These are phyloP conservation scores for Fistularia commersonii DNA, from an alignment of 2,797 vertebrate species.

Conservation along the genomic window DNA sequence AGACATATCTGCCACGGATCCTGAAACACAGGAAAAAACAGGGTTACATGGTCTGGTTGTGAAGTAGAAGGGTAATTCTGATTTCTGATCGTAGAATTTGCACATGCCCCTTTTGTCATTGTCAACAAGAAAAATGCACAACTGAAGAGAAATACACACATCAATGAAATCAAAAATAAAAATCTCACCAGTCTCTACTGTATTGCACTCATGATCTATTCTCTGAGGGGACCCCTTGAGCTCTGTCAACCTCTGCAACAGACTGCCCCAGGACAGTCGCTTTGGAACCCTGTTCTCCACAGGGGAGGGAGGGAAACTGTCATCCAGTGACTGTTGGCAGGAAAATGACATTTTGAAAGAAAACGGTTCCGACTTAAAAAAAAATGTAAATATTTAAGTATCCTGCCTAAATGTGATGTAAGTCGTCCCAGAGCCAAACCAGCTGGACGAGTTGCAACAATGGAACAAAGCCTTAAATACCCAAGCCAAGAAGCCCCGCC, in stretches of 20 bases:
- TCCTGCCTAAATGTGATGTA: too few species aligned
- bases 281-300: slow-evolving; percentile 48
- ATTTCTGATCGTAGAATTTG: too few species aligned
- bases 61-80: too few species aligned
- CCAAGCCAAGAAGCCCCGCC: slow-evolving; percentile 27
- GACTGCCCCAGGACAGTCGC: slow-evolving; percentile 74
- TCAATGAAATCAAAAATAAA: slow-evolving; percentile 14
- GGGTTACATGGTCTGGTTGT: neutral
- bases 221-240: slow-evolving; percentile 72
- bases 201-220: slow-evolving; percentile 33
- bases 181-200: slow-evolving; percentile 53
- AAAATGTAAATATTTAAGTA: neutral
- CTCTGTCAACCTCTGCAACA: slow-evolving; percentile 74
- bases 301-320: slow-evolving; percentile 63
- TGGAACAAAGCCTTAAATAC: slow-evolving; percentile 66
- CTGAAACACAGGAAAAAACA: slow-evolving; percentile 51
- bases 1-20: slow-evolving; percentile 75
- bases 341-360: slow-evolving; percentile 49
- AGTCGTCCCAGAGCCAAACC: slow-evolving; percentile 2
- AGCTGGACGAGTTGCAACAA: slow-evolving; percentile 54
- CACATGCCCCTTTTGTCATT: too few species aligned
- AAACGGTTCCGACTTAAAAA: neutral
- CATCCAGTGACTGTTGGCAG: slow-evolving; percentile 47
- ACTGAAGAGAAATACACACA: neutral
- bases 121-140: too few species aligned